These are phyloP conservation scores for Vulpes vulpes DNA, from an alignment of 2,113 vertebrate genomes.

Conservation along the genomic window DNA sequence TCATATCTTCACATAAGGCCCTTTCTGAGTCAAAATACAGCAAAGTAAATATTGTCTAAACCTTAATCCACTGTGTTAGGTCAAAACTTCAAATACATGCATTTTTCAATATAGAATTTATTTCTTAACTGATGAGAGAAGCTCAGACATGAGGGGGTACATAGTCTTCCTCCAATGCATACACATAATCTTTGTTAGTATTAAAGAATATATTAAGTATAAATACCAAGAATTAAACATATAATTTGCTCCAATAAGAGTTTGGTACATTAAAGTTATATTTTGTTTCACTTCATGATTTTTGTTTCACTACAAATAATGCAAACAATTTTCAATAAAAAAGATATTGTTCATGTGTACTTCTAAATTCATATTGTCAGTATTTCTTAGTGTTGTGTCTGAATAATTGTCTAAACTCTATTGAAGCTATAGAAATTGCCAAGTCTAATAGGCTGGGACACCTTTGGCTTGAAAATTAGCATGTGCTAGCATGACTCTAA, in stretches of 20 bases:
- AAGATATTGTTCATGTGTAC: neutral
- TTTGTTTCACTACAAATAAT: slow-evolving; percentile 67
- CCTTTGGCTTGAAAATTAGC: slow-evolving; percentile 57
- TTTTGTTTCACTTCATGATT: slow-evolving; percentile 32
- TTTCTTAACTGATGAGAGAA: slow-evolving; percentile 76
- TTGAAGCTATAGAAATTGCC: slow-evolving; percentile 32
- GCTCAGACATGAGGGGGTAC: slow-evolving; percentile 53
- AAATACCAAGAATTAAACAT: slow-evolving; percentile 56
- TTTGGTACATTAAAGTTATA: slow-evolving; percentile 60
- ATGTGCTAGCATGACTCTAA: neutral
- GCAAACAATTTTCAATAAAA: slow-evolving; percentile 56
- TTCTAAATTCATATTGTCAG: slow-evolving; percentile 40
- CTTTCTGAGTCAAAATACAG: slow-evolving; percentile 81
- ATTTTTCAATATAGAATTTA: slow-evolving; percentile 79
- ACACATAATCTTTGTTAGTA: slow-evolving; percentile 59
- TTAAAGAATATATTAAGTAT: slow-evolving; percentile 61
- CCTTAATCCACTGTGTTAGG: slow-evolving; percentile 81
- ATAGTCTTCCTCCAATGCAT: slow-evolving; percentile 61
- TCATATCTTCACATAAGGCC: slow-evolving; percentile 68
- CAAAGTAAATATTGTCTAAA: slow-evolving; percentile 81
- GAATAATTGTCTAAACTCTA: neutral
- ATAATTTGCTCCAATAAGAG: slow-evolving; percentile 54
- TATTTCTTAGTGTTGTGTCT: slow-evolving; percentile 46
- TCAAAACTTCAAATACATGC: slow-evolving; percentile 75
- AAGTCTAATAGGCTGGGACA: neutral